These are phyloP conservation scores for Sylvia borin DNA, from an alignment of 2,797 vertebrate species.

Conservation along the genomic window DNA sequence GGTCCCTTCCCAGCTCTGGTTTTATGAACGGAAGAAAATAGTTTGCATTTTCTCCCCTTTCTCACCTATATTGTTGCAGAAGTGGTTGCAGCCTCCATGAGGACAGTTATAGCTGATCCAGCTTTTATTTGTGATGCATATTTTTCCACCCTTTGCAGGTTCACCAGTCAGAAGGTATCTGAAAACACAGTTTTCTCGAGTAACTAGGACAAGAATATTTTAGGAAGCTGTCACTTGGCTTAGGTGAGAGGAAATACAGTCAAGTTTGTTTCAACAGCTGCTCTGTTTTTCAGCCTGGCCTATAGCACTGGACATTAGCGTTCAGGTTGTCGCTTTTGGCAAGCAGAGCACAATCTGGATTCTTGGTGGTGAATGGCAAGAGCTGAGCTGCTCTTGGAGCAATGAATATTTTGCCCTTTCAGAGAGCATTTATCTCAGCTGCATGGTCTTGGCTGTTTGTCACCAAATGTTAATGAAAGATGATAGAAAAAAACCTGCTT, in stretches of 20 bases:
- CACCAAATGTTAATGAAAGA: not conserved
- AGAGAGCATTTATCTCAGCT: not conserved
- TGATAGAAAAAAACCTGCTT: not conserved
- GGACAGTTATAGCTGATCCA: not conserved
- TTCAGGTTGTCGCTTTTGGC: not conserved
- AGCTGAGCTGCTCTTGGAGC: not conserved
- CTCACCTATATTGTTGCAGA: not conserved
- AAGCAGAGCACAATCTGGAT: not conserved
- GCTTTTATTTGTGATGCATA: accelerated
- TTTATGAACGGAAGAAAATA: not conserved
- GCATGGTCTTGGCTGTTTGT: not conserved
- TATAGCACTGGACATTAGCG: not conserved
- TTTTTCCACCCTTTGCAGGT: not conserved
- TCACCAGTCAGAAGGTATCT: not conserved
- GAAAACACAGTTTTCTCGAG: not conserved
- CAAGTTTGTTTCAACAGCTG: not conserved
- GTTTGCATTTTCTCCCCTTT: not conserved
- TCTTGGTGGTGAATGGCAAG: not conserved
- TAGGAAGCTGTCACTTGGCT: not conserved
- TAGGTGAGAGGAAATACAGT: not conserved
- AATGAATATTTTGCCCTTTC: not conserved
- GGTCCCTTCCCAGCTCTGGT: not conserved
- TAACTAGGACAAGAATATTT: not conserved
- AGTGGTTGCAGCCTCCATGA: not conserved
- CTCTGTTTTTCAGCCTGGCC: not conserved